Evolutionary conservation across 2,797 vertebrate species (phyloP).

Genomic region (Trachurus trachurus): DNA sequence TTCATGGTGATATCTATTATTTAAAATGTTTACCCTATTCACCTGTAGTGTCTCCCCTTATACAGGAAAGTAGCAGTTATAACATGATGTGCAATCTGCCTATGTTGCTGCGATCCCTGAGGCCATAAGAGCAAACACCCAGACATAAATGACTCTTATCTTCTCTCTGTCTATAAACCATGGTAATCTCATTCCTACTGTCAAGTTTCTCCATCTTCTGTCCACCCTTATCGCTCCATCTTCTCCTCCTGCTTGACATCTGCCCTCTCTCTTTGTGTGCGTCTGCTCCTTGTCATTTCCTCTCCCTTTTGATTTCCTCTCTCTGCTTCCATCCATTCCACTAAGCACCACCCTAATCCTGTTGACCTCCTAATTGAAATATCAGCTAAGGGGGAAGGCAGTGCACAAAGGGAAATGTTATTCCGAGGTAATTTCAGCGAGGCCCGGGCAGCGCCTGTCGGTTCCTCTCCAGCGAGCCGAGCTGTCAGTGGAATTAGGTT

Average conservation of each 20-base stretch:
- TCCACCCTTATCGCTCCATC: conserved; percentile 50
- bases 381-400: conserved; percentile 71
- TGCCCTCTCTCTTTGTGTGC: conserved; percentile 26
- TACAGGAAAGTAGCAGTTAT: too few species aligned
- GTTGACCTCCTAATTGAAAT: conserved; percentile 81
- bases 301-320: conserved; percentile 36
- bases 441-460: conserved; percentile 46
- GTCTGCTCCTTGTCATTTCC: conserved; percentile 47
- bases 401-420: conserved; percentile 81
- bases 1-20: too few species aligned
- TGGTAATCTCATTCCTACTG: conserved; percentile 52
- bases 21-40: too few species aligned
- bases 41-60: too few species aligned
- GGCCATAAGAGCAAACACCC: conserved; percentile 45
- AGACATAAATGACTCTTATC: conserved; percentile 24
- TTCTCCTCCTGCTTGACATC: conserved; percentile 15
- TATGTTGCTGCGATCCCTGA: conserved; percentile 20
- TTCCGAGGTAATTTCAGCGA: conserved; percentile 76
- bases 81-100: too few species aligned
- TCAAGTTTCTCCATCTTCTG: conserved; percentile 13
- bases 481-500: conserved; percentile 76
- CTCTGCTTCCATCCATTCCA: conserved; percentile 34
- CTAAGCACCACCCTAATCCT: conserved; percentile 37
- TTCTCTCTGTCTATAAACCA: conserved; percentile 7
- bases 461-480: conserved; percentile 65